Evolutionary conservation across 2,113 vertebrate species (phyloP).

Genomic region (Mellivora capensis): DNA sequence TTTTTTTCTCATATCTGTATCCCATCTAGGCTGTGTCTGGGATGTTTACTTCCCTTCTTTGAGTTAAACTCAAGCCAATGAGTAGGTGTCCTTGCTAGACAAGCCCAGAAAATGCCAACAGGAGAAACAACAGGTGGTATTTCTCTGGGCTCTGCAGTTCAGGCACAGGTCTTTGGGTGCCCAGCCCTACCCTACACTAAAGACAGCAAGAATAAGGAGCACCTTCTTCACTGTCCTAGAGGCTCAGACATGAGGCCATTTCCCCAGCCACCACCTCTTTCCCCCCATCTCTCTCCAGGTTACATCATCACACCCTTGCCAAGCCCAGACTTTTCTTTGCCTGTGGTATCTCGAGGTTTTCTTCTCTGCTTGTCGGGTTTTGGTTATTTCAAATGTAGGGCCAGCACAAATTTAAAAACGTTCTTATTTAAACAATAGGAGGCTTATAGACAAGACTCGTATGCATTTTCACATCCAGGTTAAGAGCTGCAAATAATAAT

Average conservation of each 20-base stretch:
- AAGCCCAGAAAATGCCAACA: constrained; percentile 1
- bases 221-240: background rate
- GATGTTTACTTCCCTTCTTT: background rate
- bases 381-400: background rate
- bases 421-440: constrained; percentile 30
- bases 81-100: background rate
- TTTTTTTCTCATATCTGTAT: background rate
- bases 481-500: background rate
- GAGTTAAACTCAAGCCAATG: background rate
- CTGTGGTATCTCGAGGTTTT: background rate
- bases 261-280: background rate
- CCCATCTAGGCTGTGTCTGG: background rate
- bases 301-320: background rate
- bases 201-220: background rate
- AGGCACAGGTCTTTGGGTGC: background rate
- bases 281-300: background rate
- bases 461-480: background rate
- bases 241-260: background rate
- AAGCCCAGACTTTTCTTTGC: background rate
- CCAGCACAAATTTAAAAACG: background rate
- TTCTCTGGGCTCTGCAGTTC: background rate
- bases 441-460: background rate
- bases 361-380: background rate
- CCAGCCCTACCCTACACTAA: background rate
- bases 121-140: background rate